Percentiles rank a stretch among this genome's conserved stretches.
Conservation (phyloP, 1,140 invertebrate genomes). For the Ectropis grisescens region DNA sequence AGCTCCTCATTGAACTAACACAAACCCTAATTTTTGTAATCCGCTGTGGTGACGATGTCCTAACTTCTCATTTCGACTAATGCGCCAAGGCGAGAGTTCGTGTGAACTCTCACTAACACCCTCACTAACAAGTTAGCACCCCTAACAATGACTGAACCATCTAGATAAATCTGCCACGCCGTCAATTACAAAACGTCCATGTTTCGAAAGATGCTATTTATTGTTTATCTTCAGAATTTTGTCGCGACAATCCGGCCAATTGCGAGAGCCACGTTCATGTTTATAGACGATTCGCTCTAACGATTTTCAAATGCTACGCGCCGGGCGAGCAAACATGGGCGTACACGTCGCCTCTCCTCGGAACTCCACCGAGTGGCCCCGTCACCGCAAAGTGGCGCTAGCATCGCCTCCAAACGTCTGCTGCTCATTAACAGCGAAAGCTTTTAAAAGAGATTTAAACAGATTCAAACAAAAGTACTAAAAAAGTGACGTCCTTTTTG, state of each 20-base stretch:
- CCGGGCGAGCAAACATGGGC: slow-evolving; percentile 46
- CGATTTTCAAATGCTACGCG: slow-evolving; percentile 64
- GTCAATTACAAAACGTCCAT: slow-evolving; percentile 66
- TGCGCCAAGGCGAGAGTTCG: slow-evolving; percentile 48
- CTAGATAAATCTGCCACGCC: slow-evolving; percentile 59
- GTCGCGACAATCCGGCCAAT: slow-evolving; percentile 51
- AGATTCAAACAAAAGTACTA: slow-evolving; percentile 55
- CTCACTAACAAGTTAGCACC: slow-evolving; percentile 64
- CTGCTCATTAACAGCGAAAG: slow-evolving; percentile 56
- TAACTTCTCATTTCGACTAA: slow-evolving; percentile 50
- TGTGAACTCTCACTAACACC: slow-evolving; percentile 59
- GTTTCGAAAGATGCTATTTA: slow-evolving; percentile 61
- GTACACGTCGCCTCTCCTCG: slow-evolving; percentile 28
- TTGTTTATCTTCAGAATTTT: slow-evolving; percentile 56
- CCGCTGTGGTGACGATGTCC: slow-evolving; percentile 42
- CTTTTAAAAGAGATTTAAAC: slow-evolving; percentile 55
- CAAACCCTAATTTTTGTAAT: slow-evolving; percentile 35
- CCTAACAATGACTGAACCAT: slow-evolving; percentile 66
- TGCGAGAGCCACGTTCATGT: slow-evolving; percentile 47
- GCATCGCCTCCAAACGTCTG: slow-evolving; percentile 24
- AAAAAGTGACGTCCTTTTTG: slow-evolving; percentile 51
- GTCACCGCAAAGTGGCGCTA: slow-evolving; percentile 11
- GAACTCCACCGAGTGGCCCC: slow-evolving; percentile 7
- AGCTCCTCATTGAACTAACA: slow-evolving; percentile 29
- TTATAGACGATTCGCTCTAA: slow-evolving; percentile 60